Evolutionary conservation across 2,797 vertebrate species (phyloP).

Genomic region (Rhinophrynus dorsalis): DNA sequence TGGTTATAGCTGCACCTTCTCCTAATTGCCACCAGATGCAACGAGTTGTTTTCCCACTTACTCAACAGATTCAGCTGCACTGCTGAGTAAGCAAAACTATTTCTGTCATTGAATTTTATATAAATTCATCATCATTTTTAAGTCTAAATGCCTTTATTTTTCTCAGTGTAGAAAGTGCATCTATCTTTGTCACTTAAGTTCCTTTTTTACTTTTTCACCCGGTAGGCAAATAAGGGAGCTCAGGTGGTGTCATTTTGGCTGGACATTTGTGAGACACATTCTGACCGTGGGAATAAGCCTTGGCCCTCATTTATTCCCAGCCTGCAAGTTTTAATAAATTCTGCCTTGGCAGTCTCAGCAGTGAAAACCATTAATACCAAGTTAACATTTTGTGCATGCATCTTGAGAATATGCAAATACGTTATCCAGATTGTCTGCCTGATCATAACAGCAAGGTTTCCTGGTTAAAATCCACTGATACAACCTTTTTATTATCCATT

Average conservation of each 20-base stretch:
- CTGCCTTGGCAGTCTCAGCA: conserved; percentile 31
- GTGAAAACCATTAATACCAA: conserved; percentile 30
- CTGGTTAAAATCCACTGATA: too few species aligned
- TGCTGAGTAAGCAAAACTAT: not conserved
- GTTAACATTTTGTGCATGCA: conserved; percentile 33
- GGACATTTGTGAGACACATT: conserved; percentile 15
- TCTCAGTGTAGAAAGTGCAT: not conserved
- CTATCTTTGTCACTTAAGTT: conserved; percentile 23
- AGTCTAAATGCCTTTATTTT: not conserved
- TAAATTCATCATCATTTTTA: not conserved
- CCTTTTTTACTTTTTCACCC: not conserved
- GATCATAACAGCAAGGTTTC: not conserved
- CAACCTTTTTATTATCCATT: too few species aligned
- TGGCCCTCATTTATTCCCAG: conserved; percentile 37
- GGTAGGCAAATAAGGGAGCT: conserved; percentile 36
- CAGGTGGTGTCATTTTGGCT: conserved; percentile 38
- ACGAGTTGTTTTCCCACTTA: not conserved
- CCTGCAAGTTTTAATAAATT: conserved; percentile 40
- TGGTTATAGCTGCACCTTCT: not conserved
- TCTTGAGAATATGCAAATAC: conserved; percentile 39
- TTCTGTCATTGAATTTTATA: not conserved
- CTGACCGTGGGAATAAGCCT: conserved; percentile 38
- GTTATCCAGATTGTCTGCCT: not conserved
- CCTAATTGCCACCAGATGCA: not conserved
- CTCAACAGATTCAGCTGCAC: not conserved